Base-by-base conservation (phyloP, 2,888 invertebrate species). In the Isoperla grammatica region DNA sequence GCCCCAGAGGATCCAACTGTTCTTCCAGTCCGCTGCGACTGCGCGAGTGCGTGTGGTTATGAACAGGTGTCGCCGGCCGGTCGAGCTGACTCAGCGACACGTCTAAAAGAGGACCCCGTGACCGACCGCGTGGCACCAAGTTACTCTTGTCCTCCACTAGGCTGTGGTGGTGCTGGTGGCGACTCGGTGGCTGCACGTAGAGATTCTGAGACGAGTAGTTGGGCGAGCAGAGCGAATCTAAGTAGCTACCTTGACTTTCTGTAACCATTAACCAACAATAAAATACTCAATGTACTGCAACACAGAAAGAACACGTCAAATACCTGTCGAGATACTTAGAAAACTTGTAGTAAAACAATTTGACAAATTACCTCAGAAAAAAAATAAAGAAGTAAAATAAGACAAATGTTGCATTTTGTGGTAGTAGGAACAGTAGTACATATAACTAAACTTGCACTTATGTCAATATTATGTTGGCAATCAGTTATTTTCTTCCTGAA, bases 111-210 rank as follows among this genome's bases (percentile, higher is more conserved):
- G 87, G 87, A 9, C 85, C 86, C 60, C 87, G 76, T 0, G 84
- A 81, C 56, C 85, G 74, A 22, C 85, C 84, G 42, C 85, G 74
- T 0, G 86, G 86, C 23, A 84, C 82, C 49, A 87, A 76, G 71
- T 86, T 86, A 67, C 84, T 86, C 72, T 85, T 86, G 69, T 85
- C 86, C 65, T 85, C 86, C 50, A 72, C 67, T 61, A 69, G 70
- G 69, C 70, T 74, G 46, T 62, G 64, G 76, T 68, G 70, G 74
- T 66, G 74, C 58, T 72, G 70, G 63, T 74, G 79, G 63, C 87
- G 76, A 3, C 92, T 92, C 0, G 94, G 94, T 2, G 92, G 93
- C 69, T 94, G 93, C 43, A 94, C 94, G 73, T 95, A 94, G 56
- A 94, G 75, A 75, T 94, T 94, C 75, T 94, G 94, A 57, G 92